Conservation (phyloP, 2,888 invertebrate genomes). For the Dolichopus griseipennis region DNA sequence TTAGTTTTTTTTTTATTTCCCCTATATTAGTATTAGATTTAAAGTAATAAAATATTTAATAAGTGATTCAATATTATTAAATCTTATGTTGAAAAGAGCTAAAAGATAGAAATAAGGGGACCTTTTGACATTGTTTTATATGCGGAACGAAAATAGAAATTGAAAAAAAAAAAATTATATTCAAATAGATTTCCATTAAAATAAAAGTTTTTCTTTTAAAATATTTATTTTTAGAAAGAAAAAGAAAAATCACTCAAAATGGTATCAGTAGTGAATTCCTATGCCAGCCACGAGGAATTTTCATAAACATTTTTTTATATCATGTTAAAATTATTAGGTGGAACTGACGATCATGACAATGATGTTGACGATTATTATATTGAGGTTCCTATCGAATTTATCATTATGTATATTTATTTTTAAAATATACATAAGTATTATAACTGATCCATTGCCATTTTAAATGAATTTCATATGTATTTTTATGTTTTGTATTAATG, state of each 20-base stretch:
- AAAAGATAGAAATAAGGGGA: neutral
- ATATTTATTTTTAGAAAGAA: too few species aligned
- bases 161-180: neutral
- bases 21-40: neutral
- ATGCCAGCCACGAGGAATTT: too few species aligned
- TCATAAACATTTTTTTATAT: too few species aligned
- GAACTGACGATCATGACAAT: neutral
- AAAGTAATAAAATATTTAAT: neutral
- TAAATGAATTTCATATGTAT: too few species aligned
- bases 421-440: neutral
- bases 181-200: neutral
- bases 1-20: too few species aligned
- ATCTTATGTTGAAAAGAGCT: neutral
- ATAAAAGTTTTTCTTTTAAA: neutral
- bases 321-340: neutral
- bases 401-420: neutral
- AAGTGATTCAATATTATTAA: neutral
- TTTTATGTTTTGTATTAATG: neutral
- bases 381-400: neutral
- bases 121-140: neutral
- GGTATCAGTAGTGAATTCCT: too few species aligned
- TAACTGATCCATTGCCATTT: too few species aligned
- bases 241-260: too few species aligned
- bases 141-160: neutral
- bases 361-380: neutral